phyloP scores from a whole-genome alignment of 2,113 vertebrate species.

The Cavia porcellus region DNA sequence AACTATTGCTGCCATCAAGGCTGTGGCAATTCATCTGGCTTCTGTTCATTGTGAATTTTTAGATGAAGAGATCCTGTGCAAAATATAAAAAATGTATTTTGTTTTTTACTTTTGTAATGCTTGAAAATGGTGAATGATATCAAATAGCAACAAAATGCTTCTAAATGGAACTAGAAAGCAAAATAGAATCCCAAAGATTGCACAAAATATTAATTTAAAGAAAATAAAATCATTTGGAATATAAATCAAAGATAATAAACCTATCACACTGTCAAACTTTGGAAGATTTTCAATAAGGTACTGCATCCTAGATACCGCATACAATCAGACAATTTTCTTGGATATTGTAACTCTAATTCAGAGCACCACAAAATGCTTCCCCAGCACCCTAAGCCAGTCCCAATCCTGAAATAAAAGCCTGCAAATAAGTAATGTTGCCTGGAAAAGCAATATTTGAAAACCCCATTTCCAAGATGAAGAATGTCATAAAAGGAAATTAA shows the following conservation, averaged over 20 bases:
- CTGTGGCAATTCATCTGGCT: conserved; percentile 24
- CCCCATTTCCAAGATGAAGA: conserved; percentile 76
- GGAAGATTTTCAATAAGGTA: conserved; percentile 73
- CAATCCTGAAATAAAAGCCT: conserved; percentile 75
- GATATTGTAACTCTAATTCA: conserved; percentile 74
- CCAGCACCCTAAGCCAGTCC: conserved; percentile 58
- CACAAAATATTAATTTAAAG: conserved; percentile 75
- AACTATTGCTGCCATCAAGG: conserved; percentile 48
- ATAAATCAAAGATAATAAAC: conserved; percentile 76
- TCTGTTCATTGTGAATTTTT: conserved; percentile 56
- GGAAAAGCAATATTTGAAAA: conserved; percentile 77
- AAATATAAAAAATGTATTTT: conserved; percentile 42
- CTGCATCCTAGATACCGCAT: conserved; percentile 56
- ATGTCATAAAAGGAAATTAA: conserved; percentile 80
- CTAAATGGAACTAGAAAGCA: conserved; percentile 67
- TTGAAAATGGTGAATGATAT: conserved; percentile 21
- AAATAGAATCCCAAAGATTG: conserved; percentile 59
- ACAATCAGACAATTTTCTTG: conserved; percentile 73
- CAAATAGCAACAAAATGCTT: conserved; percentile 63
- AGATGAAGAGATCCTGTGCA: conserved; percentile 51
- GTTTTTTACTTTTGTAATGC: conserved; percentile 45
- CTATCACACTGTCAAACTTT: conserved; percentile 65
- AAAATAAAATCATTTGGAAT: conserved; percentile 75
- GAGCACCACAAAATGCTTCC: conserved; percentile 71
- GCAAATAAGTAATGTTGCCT: conserved; percentile 76